These are phyloP conservation scores for Anodontia alba DNA, from an alignment of 2,888 invertebrate species.

Conservation along the genomic window DNA sequence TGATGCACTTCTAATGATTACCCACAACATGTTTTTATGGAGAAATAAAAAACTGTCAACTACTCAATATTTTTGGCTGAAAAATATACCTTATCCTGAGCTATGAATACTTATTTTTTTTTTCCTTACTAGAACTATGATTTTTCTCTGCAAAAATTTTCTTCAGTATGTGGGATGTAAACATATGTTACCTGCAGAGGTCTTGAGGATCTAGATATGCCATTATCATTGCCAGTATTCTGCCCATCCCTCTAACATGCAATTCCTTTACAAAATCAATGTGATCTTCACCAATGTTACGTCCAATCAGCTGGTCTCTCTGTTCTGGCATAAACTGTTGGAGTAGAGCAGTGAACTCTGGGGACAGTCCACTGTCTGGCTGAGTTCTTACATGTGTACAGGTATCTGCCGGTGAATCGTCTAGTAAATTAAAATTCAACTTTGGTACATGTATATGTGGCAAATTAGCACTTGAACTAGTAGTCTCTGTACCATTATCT, in stretches of 20 bases:
- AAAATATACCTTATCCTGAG: too few species aligned
- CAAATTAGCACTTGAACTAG: neutral
- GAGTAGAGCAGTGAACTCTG: conserved; percentile 10
- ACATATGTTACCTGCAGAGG: conserved; percentile 66
- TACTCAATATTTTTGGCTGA: too few species aligned
- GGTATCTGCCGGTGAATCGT: neutral
- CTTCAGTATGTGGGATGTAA: too few species aligned
- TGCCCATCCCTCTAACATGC: conserved; percentile 49
- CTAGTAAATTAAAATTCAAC: neutral
- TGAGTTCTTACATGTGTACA: neutral
- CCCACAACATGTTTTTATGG: too few species aligned
- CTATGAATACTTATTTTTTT: too few species aligned
- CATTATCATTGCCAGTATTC: conserved; percentile 53
- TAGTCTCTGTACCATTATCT: neutral
- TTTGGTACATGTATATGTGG: neutral
- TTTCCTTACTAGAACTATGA: too few species aligned
- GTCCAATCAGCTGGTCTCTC: conserved; percentile 70
- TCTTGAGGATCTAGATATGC: conserved; percentile 64
- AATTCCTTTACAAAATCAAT: conserved; percentile 75
- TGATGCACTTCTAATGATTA: too few species aligned
- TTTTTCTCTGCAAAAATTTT: too few species aligned
- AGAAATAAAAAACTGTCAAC: too few species aligned
- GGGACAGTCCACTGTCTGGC: neutral
- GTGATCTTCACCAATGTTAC: conserved; percentile 70
- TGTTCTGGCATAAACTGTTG: conserved; percentile 40